These are phyloP conservation scores for Arbacia lixula DNA, from an alignment of 53 echinoderm and acorn worm genomes.

Conservation along the genomic window DNA sequence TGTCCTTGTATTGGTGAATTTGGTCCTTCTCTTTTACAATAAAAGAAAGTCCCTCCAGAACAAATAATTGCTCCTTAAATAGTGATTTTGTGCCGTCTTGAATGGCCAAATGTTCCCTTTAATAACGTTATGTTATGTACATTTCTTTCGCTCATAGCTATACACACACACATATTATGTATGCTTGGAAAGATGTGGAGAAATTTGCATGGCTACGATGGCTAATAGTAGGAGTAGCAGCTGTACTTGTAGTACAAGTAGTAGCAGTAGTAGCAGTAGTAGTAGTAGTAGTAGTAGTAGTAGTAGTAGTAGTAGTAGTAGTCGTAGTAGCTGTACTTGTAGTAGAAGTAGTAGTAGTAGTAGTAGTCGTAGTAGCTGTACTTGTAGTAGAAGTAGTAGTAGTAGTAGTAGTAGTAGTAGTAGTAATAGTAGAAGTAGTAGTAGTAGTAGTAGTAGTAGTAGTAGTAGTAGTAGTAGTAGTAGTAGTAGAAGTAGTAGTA, in stretches of 20 bases:
- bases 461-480: not conserved
- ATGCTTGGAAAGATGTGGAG: too few species aligned
- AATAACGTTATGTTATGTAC: too few species aligned
- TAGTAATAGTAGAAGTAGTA: not conserved
- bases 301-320: constrained; percentile 23
- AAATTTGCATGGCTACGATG: too few species aligned
- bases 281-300: constrained; percentile 24
- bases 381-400: constrained; percentile 10
- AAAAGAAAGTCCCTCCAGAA: too few species aligned
- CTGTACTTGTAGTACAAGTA: not conserved
- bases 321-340: not conserved
- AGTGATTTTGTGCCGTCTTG: too few species aligned
- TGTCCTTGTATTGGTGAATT: too few species aligned
- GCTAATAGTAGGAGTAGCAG: too few species aligned
- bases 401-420: constrained; percentile 39
- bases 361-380: constrained; percentile 29
- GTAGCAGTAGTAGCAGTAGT: constrained; percentile 16
- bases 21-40: too few species aligned
- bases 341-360: constrained; percentile 33
- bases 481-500: not conserved
- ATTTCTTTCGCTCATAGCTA: too few species aligned
- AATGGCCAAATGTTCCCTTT: too few species aligned
- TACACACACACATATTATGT: too few species aligned
- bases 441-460: not conserved
- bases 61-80: too few species aligned